Base-by-base conservation (phyloP, 2,888 invertebrate species). In the Ennomos fuscantarius region DNA sequence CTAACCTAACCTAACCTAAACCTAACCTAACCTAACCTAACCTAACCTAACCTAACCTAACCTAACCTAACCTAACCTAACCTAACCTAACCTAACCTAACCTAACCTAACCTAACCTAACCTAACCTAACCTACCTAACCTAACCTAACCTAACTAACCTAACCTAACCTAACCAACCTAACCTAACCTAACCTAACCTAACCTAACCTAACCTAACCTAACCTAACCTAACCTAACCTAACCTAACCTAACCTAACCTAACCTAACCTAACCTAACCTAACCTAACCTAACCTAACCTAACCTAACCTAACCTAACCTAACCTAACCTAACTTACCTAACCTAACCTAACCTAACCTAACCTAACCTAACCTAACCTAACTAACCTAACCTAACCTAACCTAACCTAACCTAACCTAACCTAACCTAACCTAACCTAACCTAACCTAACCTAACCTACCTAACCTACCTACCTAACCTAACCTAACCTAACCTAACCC, bases 21-120 rank as follows among this genome's bases (percentile, higher is more conserved):
- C 67, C 67, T 66, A 67, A 62, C 66, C 60, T 60, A 63, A 65
- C 63, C 66, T 62, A 66, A 65, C 65, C 64, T 64, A 65, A 64
- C 65, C 65, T 63, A 65, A 65, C 68, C 63, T 65, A 68, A 65
- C 68, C 66, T 66, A 66, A 66, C 63, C 66, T 66, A 66, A 66
- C 66, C 63, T 63, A 65, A 65, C 65, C 65, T 63, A 65, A 61
- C 59, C 40, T 40, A 40, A 40, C 40, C 40, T 40, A 40, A 40
- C 40, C 40, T 40, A 40, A 40, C 40, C 40, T 40, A 40, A 40
- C 40, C 40, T 40, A 40, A 40, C 40, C 40, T 40, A 40, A 40
- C 40, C 40, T 40, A 40, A 40, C 40, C 40, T 40, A 40, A 40
- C 40, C 40, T 40, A 40, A 40, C 40, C 40, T 40, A 40, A 40